Evolutionary conservation across 2,888 invertebrate genomes (phyloP).

Genomic region (Ichneumoninae sp.): DNA sequence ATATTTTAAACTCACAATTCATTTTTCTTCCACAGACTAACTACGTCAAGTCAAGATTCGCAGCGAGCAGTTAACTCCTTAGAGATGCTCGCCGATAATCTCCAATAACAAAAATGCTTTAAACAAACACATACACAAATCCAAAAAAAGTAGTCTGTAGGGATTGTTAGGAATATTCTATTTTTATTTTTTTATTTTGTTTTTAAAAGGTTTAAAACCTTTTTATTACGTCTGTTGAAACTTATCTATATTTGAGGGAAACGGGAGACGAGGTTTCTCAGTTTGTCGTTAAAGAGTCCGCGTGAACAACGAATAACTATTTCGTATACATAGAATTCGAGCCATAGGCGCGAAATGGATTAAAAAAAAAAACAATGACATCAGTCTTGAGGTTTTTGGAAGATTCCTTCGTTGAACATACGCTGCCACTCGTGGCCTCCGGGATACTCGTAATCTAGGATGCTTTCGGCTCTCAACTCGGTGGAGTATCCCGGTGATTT

Average conservation of each 20-base stretch:
- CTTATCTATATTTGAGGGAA: conserved; percentile 28
- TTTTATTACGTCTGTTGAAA: conserved; percentile 42
- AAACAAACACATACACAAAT: not conserved
- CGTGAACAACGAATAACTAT: conserved; percentile 24
- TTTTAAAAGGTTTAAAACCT: conserved; percentile 30
- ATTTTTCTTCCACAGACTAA: conserved; percentile 84
- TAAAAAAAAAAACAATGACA: not conserved
- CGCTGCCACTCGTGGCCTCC: conserved; percentile 91
- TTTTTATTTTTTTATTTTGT: conserved; percentile 4
- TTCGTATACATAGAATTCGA: conserved; percentile 26
- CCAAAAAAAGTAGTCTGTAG: conserved; percentile 42
- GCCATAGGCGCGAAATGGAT: not conserved
- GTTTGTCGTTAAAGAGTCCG: conserved; percentile 39
- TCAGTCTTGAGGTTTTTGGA: conserved; percentile 84
- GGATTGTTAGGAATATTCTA: conserved; percentile 48
- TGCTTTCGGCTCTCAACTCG: conserved; percentile 89
- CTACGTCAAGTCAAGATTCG: conserved; percentile 85
- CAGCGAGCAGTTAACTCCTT: conserved; percentile 64
- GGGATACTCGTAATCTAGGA: conserved; percentile 91
- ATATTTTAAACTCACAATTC: not conserved
- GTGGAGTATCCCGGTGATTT: conserved; percentile 93
- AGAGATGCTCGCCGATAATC: not conserved
- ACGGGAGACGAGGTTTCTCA: conserved; percentile 9
- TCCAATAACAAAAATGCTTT: conserved; percentile 36
- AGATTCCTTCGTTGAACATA: conserved; percentile 87